Evolutionary conservation across 2,888 invertebrate genomes (phyloP).

Genomic region (Trissolcus brochymenae): DNA sequence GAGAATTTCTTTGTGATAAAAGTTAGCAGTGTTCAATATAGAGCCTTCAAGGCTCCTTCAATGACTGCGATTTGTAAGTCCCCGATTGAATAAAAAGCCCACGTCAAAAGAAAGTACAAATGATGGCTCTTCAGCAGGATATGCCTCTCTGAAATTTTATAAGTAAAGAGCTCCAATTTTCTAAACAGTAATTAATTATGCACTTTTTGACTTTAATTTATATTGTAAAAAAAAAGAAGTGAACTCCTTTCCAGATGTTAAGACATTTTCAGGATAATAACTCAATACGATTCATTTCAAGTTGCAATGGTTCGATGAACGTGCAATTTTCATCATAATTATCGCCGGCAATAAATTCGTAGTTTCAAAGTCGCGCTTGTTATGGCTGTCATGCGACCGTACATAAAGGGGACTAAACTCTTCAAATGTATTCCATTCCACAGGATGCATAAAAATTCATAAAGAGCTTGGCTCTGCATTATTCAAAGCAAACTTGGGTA

Average conservation of each 20-base stretch:
- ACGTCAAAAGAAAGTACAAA: constrained; percentile 19
- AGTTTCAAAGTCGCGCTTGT: constrained; percentile 32
- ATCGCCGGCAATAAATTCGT: constrained; percentile 39
- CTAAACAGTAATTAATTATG: too few relatives aligned
- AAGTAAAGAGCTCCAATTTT: too few relatives aligned
- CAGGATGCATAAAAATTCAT: constrained; percentile 72
- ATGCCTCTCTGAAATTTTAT: not conserved
- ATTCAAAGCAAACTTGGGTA: constrained; percentile 67
- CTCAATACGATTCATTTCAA: constrained; percentile 30
- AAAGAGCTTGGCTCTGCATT: constrained; percentile 71
- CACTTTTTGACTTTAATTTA: too few relatives aligned
- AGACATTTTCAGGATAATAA: constrained; percentile 37
- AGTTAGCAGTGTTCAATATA: constrained; percentile 29
- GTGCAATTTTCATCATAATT: constrained; percentile 53
- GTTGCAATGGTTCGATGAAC: constrained; percentile 32
- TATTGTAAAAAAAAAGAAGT: too few relatives aligned
- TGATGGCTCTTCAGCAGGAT: constrained; percentile 11
- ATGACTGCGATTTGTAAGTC: constrained; percentile 23
- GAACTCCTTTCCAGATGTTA: not conserved
- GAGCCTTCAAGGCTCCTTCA: constrained; percentile 28
- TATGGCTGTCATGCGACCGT: constrained; percentile 36
- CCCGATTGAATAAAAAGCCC: constrained; percentile 18
- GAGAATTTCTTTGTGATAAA: constrained; percentile 34
- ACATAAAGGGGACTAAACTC: constrained; percentile 59
- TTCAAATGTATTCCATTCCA: constrained; percentile 67